Percentiles rank a stretch among this genome's conserved stretches.
These are phyloP conservation scores for Danio tinwini DNA, from an alignment of 2,797 vertebrate genomes.

Conservation along the genomic window DNA sequence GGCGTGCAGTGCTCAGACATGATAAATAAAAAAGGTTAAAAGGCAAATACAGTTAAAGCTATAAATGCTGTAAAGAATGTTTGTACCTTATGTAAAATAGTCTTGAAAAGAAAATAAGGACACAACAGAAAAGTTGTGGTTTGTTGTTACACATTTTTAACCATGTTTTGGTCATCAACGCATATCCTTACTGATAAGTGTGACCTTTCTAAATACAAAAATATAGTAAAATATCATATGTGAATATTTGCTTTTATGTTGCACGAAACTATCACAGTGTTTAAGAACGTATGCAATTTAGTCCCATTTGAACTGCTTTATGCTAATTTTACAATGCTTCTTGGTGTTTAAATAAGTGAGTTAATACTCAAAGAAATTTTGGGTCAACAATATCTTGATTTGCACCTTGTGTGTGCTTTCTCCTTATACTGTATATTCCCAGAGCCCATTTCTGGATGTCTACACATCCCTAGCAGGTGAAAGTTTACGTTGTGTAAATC, in stretches of 20 bases:
- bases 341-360: not conserved
- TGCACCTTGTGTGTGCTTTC: no score
- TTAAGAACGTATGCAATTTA: not conserved
- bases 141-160: no score
- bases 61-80: no score
- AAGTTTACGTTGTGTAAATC: constrained; percentile 5
- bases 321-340: not conserved
- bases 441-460: not conserved
- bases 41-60: no score
- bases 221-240: not conserved
- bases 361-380: not conserved
- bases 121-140: no score
- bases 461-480: constrained; percentile 12
- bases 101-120: no score
- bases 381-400: not conserved
- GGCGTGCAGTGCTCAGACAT: no score
- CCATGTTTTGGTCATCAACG: no score
- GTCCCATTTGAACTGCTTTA: not conserved
- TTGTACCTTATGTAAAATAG: no score
- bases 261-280: not conserved
- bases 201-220: no score
- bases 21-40: no score
- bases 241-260: not conserved
- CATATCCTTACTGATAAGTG: no score
- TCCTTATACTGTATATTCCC: not conserved